phyloP scores from a whole-genome alignment of 2,797 vertebrate species.

The Neosilurus hyrtlii region DNA sequence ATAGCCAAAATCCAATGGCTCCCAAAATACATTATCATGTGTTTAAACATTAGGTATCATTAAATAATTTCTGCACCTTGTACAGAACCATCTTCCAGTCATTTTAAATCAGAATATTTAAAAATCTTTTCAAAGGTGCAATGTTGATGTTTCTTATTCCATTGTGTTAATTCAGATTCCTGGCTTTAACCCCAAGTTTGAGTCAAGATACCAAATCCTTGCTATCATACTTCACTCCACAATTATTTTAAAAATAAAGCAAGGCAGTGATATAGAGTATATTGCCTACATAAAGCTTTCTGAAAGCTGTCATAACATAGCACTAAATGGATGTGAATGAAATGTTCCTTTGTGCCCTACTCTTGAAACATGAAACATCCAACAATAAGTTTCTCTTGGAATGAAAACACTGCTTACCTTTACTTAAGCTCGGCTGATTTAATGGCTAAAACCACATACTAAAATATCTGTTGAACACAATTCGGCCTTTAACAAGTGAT shows the following conservation, averaged over 20 bases:
- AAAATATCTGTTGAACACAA: not conserved
- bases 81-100: too few species aligned
- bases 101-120: not conserved
- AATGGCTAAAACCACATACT: not conserved
- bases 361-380: constrained; percentile 6
- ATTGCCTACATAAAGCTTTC: not conserved
- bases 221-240: not conserved
- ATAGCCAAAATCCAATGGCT: not conserved
- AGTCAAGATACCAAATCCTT: not conserved
- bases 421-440: constrained; percentile 9
- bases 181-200: not conserved
- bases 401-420: constrained; percentile 13
- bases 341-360: not conserved
- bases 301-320: constrained; percentile 4
- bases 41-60: not conserved
- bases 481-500: constrained; percentile 5
- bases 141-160: not conserved
- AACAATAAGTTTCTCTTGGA: constrained; percentile 17
- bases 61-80: too few species aligned
- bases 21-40: not conserved
- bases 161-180: not conserved
- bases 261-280: not conserved
- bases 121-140: not conserved
- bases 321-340: constrained; percentile 4
- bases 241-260: not conserved